Evolutionary conservation across 2,797 vertebrate species (phyloP), one percentile per base, ranked within the genome.

Genomic region (Esox masquinongy): DNA sequence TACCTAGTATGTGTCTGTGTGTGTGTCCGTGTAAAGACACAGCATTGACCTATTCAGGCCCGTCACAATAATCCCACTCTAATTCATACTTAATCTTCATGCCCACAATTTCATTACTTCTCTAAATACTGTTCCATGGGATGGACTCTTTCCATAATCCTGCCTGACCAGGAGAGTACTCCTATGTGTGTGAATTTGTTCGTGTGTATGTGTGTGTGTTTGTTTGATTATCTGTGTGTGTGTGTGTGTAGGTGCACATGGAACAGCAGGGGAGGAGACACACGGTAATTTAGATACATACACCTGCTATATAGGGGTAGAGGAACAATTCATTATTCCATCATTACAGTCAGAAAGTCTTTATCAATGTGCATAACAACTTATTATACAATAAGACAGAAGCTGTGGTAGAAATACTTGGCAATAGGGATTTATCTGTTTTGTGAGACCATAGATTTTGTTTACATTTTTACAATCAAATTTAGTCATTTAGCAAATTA

Each of bases 1-100:
- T 43, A 5, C 43, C 43, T 1, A 43, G 6, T 72, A 26, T 56
- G 47, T 51, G 24, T 51, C 43, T 56, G 51, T 53, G 51, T 43
- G 39, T 53, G 19, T 19, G 19, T n/a, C 7, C 2, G 50, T 72
- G 49, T 53, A 68, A 59, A 59, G 53, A 59, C 53, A 59, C n/a
- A 59, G 19, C 78, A 77, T 80, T 83, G 43, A 84, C 80, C 76
- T 77, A 87, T 59, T 8, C 53, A 59, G 53, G 70, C 50, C 85
- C 87, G 79, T 89, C 89, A 87, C 86, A 90, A 91, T 90, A 90
- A 92, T 90, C 86, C 86, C 76, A 83, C 79, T 88, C 83, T 88
- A 88, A 92, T 89, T 90, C 87, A 77, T 74, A 87, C 77, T 88
- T 90, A 91, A 92, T 92, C 90, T 85, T 81, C 79, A 82, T 87